Evolutionary conservation across 1,140 invertebrate genomes (phyloP).

Genomic region (Plutomurus gul): DNA sequence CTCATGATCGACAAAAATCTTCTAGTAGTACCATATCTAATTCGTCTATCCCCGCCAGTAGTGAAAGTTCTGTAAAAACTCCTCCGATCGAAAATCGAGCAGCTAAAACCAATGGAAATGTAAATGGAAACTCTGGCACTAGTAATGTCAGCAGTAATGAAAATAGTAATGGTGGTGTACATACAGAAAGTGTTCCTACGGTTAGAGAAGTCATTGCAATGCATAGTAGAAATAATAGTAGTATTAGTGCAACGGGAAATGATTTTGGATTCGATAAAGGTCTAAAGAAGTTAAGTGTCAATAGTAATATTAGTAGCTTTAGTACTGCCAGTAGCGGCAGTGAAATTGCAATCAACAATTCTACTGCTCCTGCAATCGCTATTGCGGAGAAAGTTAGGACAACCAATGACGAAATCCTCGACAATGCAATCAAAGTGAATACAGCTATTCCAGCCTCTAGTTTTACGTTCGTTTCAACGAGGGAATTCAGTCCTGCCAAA

Average conservation of each 20-base stretch:
- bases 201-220: conserved; percentile 1
- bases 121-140: not conserved
- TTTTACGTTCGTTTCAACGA: not conserved
- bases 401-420: not conserved
- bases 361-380: not conserved
- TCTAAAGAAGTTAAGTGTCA: conserved; percentile 6
- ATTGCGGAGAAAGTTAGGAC: not conserved
- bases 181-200: not conserved
- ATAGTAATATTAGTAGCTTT: too few species aligned
- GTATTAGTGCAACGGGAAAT: not conserved
- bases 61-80: too few species aligned
- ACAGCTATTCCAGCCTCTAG: not conserved
- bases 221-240: conserved; percentile 14
- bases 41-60: too few species aligned
- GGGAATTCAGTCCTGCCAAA: conserved; percentile 35
- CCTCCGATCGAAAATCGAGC: too few species aligned
- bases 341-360: too few species aligned
- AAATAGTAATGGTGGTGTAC: not conserved
- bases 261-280: not conserved
- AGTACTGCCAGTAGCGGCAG: too few species aligned
- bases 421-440: not conserved
- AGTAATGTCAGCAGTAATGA: not conserved
- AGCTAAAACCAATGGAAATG: not conserved
- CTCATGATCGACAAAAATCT: too few species aligned
- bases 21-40: too few species aligned